Evolutionary conservation across 2,113 vertebrate genomes (phyloP).

Genomic region (Stercorarius parasiticus): DNA sequence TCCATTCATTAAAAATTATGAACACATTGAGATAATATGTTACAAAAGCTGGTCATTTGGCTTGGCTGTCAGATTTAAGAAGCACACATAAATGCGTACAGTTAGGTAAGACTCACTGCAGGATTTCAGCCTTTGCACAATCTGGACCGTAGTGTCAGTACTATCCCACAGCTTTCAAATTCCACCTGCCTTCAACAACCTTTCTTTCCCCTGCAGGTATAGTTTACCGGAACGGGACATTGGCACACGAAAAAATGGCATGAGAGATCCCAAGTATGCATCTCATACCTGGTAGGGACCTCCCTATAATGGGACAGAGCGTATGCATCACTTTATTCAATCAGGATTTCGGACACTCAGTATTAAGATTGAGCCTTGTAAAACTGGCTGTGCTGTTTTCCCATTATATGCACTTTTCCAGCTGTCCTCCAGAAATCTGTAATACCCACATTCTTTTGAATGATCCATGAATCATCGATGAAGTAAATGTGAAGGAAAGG

Average conservation of each 20-base stretch:
- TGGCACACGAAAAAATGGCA: background rate
- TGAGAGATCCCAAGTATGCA: no score
- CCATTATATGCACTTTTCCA: background rate
- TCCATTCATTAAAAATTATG: background rate
- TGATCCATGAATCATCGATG: background rate
- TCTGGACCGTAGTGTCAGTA: background rate
- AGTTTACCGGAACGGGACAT: background rate
- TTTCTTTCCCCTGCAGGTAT: background rate
- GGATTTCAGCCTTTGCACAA: background rate
- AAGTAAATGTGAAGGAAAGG: background rate
- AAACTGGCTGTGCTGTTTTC: background rate
- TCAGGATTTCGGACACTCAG: rapidly evolving
- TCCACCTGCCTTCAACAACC: background rate
- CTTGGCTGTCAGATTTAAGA: background rate
- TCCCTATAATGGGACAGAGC: no score
- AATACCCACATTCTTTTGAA: background rate
- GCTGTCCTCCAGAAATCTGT: background rate
- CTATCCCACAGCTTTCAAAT: background rate
- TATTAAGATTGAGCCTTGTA: background rate
- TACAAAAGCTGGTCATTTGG: background rate
- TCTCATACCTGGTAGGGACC: background rate
- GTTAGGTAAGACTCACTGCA: background rate
- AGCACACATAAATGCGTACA: background rate
- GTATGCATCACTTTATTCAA: background rate
- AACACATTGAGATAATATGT: background rate